Evolutionary conservation across 2,113 vertebrate genomes (phyloP).

Genomic region (Melanerpes formicivorus): DNA sequence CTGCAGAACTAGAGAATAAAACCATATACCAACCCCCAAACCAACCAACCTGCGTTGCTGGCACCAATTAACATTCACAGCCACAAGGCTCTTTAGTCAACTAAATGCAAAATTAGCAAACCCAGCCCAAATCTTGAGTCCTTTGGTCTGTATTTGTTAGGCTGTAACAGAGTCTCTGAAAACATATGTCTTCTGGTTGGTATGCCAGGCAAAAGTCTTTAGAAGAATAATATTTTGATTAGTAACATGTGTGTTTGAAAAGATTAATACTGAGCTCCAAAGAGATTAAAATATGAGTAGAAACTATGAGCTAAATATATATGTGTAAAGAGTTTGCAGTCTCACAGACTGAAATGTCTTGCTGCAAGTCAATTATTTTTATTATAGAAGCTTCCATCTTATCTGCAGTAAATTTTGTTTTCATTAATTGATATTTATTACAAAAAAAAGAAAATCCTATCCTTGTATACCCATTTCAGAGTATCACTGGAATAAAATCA

Average conservation of each 20-base stretch:
- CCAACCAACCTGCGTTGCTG: background rate
- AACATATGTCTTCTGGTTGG: constrained; percentile 33
- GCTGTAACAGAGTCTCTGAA: constrained; percentile 1
- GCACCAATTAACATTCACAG: background rate
- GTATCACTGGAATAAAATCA: background rate
- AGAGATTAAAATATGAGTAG: constrained; percentile 34
- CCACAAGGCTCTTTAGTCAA: background rate
- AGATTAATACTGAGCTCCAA: constrained; percentile 42
- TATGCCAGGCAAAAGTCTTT: constrained; percentile 26
- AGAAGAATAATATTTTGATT: constrained; percentile 61
- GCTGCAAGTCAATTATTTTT: background rate
- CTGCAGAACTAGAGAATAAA: constrained; percentile 17
- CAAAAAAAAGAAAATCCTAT: background rate
- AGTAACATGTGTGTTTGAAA: constrained; percentile 55
- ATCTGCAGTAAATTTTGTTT: background rate
- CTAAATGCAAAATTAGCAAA: constrained; percentile 12
- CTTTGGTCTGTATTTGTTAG: constrained; percentile 14
- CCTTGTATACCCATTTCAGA: background rate
- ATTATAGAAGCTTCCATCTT: background rate
- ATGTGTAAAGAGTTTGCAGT: background rate
- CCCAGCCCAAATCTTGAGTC: background rate
- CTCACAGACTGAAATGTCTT: background rate
- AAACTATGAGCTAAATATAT: constrained; percentile 36
- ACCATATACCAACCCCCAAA: background rate
- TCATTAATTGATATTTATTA: background rate